These are phyloP conservation scores for Phoxinus dragarum DNA, from an alignment of 2,797 vertebrate genomes.

Conservation along the genomic window DNA sequence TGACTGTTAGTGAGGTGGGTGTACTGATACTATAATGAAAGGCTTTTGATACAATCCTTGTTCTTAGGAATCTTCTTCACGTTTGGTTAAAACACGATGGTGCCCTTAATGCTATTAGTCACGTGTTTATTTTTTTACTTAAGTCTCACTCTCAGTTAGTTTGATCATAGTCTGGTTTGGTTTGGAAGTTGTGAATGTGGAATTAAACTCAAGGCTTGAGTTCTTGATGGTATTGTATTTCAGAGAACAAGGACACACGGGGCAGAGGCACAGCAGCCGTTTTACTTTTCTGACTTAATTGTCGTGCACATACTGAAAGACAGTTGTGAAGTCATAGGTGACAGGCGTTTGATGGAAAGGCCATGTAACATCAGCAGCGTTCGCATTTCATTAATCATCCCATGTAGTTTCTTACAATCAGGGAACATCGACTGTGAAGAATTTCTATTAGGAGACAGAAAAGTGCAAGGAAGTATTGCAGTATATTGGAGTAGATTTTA, in stretches of 20 bases:
- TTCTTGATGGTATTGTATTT: not conserved
- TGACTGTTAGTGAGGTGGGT: constrained; percentile 7
- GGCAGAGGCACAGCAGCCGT: not conserved
- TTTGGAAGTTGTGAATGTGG: constrained; percentile 1
- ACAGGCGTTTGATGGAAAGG: not conserved
- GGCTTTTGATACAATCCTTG: constrained; percentile 15
- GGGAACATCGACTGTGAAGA: not conserved
- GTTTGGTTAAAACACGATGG: constrained; percentile 17
- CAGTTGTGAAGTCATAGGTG: not conserved
- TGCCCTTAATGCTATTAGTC: constrained; percentile 19
- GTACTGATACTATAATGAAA: constrained; percentile 11
- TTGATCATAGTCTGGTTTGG: constrained; percentile 5
- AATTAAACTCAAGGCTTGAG: constrained; percentile 21
- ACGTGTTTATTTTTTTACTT: constrained; percentile 24
- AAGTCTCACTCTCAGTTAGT: not conserved
- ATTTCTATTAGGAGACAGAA: not conserved
- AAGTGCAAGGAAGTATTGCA: not conserved
- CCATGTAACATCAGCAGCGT: not conserved
- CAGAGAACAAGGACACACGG: constrained; percentile 10
- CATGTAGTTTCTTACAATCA: not conserved
- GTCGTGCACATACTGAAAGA: not conserved
- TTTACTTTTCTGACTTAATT: not conserved
- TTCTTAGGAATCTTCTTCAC: constrained; percentile 38
- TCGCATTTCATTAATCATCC: not conserved
- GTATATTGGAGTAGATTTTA: not conserved